Percentiles rank a stretch among this genome's conserved stretches.
These are phyloP conservation scores for Equus przewalskii DNA, from an alignment of 2,113 vertebrate genomes.

Conservation along the genomic window DNA sequence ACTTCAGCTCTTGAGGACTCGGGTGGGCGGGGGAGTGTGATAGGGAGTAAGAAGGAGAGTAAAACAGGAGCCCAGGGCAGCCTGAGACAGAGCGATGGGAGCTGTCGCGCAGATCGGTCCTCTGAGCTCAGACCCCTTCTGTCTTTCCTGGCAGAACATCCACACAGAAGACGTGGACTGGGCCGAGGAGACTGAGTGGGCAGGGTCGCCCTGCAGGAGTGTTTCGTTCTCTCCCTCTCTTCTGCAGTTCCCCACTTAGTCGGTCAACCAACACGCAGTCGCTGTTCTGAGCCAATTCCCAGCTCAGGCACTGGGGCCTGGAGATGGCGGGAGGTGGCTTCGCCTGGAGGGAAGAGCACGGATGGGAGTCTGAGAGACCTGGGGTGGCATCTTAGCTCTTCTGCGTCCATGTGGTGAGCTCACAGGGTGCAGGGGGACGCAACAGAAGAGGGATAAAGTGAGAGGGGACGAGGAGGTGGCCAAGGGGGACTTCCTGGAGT, in stretches of 20 bases:
- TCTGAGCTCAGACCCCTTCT: neutral
- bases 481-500: neutral
- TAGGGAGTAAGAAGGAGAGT: neutral
- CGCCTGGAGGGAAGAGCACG: neutral
- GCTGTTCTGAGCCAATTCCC: neutral
- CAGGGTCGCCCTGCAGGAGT: neutral
- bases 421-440: neutral
- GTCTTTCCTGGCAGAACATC: neutral
- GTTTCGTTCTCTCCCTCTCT: neutral
- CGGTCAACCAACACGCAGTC: neutral
- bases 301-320: neutral
- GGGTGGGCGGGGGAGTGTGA: neutral
- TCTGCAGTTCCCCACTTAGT: neutral
- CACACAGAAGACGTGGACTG: too few relatives aligned
- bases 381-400: neutral
- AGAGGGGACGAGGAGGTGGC: neutral
- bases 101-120: neutral
- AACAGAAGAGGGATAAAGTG: neutral
- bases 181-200: neutral
- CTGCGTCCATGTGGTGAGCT: neutral
- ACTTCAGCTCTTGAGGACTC: neutral
- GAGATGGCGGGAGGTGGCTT: neutral
- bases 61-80: neutral
- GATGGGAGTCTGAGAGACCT: too few relatives aligned
- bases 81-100: neutral